Evolutionary conservation across 2,888 invertebrate species (phyloP).

Genomic region (Entomobrya multifasciata): DNA sequence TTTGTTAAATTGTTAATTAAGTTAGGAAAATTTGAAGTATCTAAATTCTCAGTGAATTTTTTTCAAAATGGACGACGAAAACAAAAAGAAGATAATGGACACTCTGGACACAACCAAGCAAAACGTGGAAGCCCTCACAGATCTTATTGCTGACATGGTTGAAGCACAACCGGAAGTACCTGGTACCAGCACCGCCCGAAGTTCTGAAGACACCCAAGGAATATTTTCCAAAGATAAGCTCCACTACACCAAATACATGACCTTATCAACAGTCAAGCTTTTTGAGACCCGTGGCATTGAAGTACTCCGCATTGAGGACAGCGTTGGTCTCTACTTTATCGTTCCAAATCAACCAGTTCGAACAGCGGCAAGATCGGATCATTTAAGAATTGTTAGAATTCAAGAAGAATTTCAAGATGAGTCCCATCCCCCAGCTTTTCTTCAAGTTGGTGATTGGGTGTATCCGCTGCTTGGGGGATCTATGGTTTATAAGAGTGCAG

Average conservation of each 20-base stretch:
- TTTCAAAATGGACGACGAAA: too few relatives aligned
- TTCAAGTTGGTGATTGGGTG: slow-evolving; percentile 86
- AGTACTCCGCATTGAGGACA: slow-evolving; percentile 39
- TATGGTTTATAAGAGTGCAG: slow-evolving; percentile 86
- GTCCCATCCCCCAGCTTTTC: slow-evolving; percentile 81
- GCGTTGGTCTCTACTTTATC: slow-evolving; percentile 58
- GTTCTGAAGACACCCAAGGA: background rate
- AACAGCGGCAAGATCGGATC: slow-evolving; percentile 40
- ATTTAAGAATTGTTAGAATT: slow-evolving; percentile 44
- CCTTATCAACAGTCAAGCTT: slow-evolving; percentile 42
- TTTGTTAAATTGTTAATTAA: too few relatives aligned
- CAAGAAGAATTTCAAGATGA: slow-evolving; percentile 25
- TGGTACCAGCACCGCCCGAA: too few relatives aligned
- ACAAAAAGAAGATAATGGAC: too few relatives aligned
- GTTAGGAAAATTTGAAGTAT: too few relatives aligned
- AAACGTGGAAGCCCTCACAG: too few relatives aligned
- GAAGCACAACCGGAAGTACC: too few relatives aligned
- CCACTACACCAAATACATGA: slow-evolving; percentile 45
- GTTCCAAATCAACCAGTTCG: slow-evolving; percentile 29
- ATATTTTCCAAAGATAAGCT: background rate
- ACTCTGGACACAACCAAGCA: too few relatives aligned
- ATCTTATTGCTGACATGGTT: too few relatives aligned
- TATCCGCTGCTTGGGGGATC: slow-evolving; percentile 88
- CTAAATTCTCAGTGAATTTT: too few relatives aligned
- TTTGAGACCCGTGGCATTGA: slow-evolving; percentile 48